Evolutionary conservation across 2,797 vertebrate species (phyloP).

Genomic region (Periophthalmus magnuspinnatus): DNA sequence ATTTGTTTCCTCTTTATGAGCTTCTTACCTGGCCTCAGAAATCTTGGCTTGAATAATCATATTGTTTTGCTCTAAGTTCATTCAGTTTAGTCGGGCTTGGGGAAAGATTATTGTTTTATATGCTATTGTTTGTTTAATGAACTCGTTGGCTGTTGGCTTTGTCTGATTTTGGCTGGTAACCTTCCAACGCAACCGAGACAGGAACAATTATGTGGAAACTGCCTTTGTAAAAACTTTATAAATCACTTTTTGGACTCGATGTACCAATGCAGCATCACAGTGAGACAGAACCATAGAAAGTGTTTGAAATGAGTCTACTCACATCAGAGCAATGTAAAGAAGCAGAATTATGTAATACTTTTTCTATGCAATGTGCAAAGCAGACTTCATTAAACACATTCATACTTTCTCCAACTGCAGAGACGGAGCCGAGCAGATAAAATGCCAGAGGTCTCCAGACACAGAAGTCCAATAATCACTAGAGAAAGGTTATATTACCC

Average conservation of each 20-base stretch:
- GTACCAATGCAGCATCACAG: not conserved
- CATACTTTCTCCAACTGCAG: not conserved
- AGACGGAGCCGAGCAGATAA: not conserved
- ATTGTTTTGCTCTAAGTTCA: not conserved
- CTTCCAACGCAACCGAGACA: not conserved
- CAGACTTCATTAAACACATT: not conserved
- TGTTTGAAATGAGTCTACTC: not conserved
- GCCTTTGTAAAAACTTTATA: not conserved
- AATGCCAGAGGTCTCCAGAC: not conserved
- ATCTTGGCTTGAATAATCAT: not conserved
- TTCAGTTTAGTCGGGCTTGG: not conserved
- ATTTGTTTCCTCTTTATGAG: constrained; percentile 14
- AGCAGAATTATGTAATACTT: not conserved
- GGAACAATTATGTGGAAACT: not conserved
- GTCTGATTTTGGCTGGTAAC: not conserved
- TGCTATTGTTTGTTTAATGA: not conserved
- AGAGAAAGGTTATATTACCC: not conserved
- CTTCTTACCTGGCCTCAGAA: constrained; percentile 22
- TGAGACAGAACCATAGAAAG: not conserved
- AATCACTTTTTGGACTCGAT: not conserved
- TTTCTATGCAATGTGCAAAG: not conserved
- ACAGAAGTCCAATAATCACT: not conserved
- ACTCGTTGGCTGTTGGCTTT: not conserved
- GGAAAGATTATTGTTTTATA: not conserved
- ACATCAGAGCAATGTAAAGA: not conserved